Base-by-base conservation (phyloP, 2,797 vertebrate species). In the Tamandua tetradactyla region DNA sequence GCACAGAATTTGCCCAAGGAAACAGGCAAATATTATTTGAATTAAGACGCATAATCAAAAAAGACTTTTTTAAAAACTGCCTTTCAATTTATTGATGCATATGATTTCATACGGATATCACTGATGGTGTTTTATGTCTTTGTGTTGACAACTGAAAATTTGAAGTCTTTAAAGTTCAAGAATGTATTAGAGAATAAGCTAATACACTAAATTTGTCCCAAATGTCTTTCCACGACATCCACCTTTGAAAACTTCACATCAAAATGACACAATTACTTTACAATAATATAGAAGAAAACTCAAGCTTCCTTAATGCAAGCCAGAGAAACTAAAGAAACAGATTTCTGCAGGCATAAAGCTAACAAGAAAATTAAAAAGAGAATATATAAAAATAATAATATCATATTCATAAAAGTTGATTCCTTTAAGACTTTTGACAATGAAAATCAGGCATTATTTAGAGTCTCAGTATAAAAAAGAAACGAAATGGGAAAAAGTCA, bases 201-300 rank as follows among this genome's bases (percentile, higher is more conserved):
- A 69, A 78, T 75, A 85, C 80, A 89, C 18, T 32, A 95, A 88
- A 81, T 59, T 87, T 87, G 88, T 93, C 79, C 64, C 59, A 59
- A 86, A 93, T 78, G n/a, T 81, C 61, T 61, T 94, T 74, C 61
- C 57, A 61, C 47, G 62, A 87, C 93, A 87, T 40, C 78, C 27
- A 82, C 52, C 47, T 61, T 64, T 85, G 40, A 57, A 94, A 93
- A 57, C 79, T 90, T 92, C 74, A 87, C 44, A 87, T 94, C 75
- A 90, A 94, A 94, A 37, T 75, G 59, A 59, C 55, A 95, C 72
- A 82, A 71, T 17, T 89, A 64, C 74, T 95, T 95, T 87, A 88
- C 69, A 62, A 95, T 69, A 72, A 57, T 61, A 4, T n/a, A n/a
- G 20, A 52, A 93, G 62, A 90, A 92, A 94, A 22, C 2, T 35